Evolutionary conservation across 2,888 invertebrate species (phyloP).

Genomic region (Tenthredo amoena): DNA sequence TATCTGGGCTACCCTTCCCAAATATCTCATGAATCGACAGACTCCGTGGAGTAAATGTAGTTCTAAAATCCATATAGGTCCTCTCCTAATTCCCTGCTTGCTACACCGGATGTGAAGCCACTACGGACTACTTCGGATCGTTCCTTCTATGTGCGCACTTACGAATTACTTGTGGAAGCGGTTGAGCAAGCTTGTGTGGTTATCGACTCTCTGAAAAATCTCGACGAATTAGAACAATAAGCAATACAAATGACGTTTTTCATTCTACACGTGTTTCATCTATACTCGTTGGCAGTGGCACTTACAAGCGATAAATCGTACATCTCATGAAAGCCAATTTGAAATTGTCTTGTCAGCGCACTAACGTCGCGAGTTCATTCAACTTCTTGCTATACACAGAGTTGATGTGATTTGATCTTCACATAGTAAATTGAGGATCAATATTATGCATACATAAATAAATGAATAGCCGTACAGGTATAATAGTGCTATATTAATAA

Average conservation of each 20-base stretch:
- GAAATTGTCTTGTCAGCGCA: background rate
- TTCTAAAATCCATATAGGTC: background rate
- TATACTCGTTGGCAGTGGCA: background rate
- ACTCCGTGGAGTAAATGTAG: background rate
- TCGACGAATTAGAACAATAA: constrained; percentile 56
- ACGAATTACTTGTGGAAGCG: constrained; percentile 60
- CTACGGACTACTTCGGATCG: background rate
- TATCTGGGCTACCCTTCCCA: background rate
- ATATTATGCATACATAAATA: background rate
- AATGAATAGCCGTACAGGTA: background rate
- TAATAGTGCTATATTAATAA: background rate
- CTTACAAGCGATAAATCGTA: background rate
- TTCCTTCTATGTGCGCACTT: constrained; percentile 63
- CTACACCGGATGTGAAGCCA: background rate
- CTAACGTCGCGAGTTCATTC: background rate
- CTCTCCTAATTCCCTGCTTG: background rate
- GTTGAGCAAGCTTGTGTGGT: constrained; percentile 61
- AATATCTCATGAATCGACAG: background rate
- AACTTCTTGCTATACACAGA: constrained; percentile 4
- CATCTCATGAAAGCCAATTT: background rate
- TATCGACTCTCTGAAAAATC: constrained; percentile 64
- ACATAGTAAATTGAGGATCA: background rate
- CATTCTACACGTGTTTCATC: background rate
- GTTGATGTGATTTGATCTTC: background rate
- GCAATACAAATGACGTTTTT: background rate